These are phyloP conservation scores for Drosophila orosa DNA, from an alignment of 1,140 invertebrate genomes.

Conservation along the genomic window DNA sequence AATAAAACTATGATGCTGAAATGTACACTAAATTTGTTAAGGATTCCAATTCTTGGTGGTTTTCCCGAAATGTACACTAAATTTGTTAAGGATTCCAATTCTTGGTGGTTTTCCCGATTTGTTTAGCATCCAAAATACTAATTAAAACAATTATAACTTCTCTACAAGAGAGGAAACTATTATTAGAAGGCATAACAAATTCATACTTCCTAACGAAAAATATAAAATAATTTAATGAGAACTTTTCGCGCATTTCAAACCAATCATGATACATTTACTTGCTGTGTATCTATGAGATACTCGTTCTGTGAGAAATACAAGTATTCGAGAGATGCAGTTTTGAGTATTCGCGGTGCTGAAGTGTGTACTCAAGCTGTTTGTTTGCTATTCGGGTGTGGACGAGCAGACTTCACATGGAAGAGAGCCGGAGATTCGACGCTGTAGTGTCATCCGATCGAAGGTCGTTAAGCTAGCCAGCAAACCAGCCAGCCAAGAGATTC, in stretches of 20 bases:
- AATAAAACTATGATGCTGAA: too few species aligned
- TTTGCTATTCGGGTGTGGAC: conserved; percentile 25
- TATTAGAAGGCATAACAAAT: not conserved
- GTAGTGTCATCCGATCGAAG: conserved; percentile 51
- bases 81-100: too few species aligned
- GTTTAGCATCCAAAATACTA: too few species aligned
- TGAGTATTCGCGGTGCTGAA: conserved; percentile 16
- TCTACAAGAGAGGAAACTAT: not conserved
- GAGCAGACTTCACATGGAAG: conserved; percentile 15
- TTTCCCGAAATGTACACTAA: too few species aligned
- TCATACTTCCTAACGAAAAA: not conserved
- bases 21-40: too few species aligned
- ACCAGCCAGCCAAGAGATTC: conserved; percentile 13
- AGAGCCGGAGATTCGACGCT: not conserved
- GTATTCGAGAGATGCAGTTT: conserved; percentile 33
- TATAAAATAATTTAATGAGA: not conserved
- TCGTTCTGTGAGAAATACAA: conserved; percentile 15
- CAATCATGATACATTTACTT: too few species aligned
- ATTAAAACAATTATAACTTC: not conserved
- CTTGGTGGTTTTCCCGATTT: too few species aligned
- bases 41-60: too few species aligned
- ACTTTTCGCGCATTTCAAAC: too few species aligned
- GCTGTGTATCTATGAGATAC: conserved; percentile 14
- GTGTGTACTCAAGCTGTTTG: conserved; percentile 35
- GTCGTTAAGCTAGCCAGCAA: conserved; percentile 14